A percentile compares a stretch with the other conserved stretches of the same genome.
Conservation (phyloP, 1,140 invertebrate genomes). For the Diuraphis noxia region DNA sequence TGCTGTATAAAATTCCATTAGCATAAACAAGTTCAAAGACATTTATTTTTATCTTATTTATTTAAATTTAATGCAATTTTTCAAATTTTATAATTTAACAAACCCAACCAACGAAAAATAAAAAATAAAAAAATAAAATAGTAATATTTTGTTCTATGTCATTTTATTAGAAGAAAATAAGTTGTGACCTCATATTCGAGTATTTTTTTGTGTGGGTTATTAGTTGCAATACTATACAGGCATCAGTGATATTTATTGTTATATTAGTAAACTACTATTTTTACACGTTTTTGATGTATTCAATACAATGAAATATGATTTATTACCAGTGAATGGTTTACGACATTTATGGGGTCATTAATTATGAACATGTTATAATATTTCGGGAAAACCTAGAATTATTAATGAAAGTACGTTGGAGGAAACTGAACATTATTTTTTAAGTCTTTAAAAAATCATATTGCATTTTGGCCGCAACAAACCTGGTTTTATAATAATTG, state of each 20-base stretch:
- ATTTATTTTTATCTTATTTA: background rate
- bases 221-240: background rate
- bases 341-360: conserved; percentile 39
- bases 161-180: background rate
- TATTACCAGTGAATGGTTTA: conserved; percentile 18
- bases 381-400: background rate
- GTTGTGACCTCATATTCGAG: background rate
- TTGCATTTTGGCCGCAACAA: background rate
- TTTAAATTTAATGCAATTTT: background rate
- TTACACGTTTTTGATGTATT: conserved; percentile 11
- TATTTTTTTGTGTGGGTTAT: background rate
- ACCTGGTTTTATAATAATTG: background rate
- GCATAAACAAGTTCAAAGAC: background rate
- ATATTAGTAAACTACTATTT: conserved; percentile 10
- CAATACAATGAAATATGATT: conserved; percentile 8
- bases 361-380: conserved; percentile 19
- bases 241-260: background rate
- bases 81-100: background rate
- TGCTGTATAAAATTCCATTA: background rate
- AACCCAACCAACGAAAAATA: background rate
- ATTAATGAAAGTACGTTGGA: background rate
- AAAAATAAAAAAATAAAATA: no score
- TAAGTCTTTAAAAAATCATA: background rate
- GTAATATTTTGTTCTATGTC: background rate
- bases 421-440: background rate